These are phyloP conservation scores for Callipepla squamata DNA, from an alignment of 2,113 vertebrate species.

Conservation along the genomic window DNA sequence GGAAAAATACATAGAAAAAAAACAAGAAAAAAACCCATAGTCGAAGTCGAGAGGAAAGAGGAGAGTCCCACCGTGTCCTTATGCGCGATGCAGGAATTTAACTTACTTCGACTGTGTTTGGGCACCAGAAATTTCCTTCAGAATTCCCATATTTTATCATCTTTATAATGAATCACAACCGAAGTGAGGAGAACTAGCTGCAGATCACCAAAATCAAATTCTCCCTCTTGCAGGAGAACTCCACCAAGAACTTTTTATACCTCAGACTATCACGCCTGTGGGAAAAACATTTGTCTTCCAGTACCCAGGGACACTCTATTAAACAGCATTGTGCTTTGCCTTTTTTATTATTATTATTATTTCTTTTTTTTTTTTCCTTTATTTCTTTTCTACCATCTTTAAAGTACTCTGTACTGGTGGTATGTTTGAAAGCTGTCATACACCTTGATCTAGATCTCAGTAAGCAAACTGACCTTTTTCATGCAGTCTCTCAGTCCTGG, in stretches of 20 bases:
- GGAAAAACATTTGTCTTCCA: not conserved
- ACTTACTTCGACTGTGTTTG: not conserved
- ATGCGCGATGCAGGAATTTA: not conserved
- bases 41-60: not conserved
- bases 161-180: not conserved
- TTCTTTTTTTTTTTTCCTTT: not conserved
- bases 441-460: not conserved
- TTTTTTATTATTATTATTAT: not conserved
- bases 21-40: not conserved
- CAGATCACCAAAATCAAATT: not conserved
- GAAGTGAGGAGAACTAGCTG: not conserved
- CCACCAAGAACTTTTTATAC: not conserved
- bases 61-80: not conserved
- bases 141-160: not conserved
- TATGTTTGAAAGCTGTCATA: not conserved
- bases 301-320: fast-evolving
- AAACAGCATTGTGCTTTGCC: not conserved
- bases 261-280: not conserved
- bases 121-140: not conserved
- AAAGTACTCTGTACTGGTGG: fast-evolving
- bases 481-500: not conserved
- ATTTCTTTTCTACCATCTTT: not conserved
- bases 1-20: too few relatives aligned
- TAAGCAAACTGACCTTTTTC: not conserved
- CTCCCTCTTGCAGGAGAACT: not conserved